Conservation (phyloP, 2,113 vertebrate species). For the Pelmatolapia mariae region DNA sequence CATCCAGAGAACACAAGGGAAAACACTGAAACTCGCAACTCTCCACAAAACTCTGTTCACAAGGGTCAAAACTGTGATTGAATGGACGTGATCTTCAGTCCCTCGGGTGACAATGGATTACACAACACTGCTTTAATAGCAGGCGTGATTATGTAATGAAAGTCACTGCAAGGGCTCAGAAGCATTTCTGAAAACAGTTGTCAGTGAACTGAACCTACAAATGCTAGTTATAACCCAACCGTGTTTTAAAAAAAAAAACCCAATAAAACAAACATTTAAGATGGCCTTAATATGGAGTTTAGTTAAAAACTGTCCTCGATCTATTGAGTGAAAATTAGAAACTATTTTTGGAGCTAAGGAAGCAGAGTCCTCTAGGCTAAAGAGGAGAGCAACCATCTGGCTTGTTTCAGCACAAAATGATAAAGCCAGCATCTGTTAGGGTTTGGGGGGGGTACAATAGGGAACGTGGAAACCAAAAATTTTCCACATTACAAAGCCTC, state of each 20-base stretch:
- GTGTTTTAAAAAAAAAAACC: accelerated
- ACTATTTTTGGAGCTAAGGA: background rate
- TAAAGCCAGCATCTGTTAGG: background rate
- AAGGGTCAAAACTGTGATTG: background rate
- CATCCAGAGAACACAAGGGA: background rate
- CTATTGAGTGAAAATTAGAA: background rate
- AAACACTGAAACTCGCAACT: background rate
- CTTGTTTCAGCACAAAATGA: background rate
- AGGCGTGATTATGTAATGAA: background rate
- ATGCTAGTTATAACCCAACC: background rate
- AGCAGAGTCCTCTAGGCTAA: background rate
- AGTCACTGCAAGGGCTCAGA: background rate
- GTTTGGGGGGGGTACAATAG: background rate
- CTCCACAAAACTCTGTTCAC: background rate
- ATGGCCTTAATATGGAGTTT: background rate
- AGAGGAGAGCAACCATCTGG: background rate
- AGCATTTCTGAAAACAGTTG: background rate
- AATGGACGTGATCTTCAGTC: background rate
- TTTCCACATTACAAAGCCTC: background rate
- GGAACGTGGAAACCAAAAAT: background rate
- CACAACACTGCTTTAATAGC: background rate
- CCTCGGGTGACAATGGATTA: background rate
- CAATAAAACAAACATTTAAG: background rate
- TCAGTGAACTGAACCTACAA: background rate
- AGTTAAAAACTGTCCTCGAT: background rate